phyloP scores from a whole-genome alignment of 2,888 invertebrate species.

The Nymphalis polychloros region DNA sequence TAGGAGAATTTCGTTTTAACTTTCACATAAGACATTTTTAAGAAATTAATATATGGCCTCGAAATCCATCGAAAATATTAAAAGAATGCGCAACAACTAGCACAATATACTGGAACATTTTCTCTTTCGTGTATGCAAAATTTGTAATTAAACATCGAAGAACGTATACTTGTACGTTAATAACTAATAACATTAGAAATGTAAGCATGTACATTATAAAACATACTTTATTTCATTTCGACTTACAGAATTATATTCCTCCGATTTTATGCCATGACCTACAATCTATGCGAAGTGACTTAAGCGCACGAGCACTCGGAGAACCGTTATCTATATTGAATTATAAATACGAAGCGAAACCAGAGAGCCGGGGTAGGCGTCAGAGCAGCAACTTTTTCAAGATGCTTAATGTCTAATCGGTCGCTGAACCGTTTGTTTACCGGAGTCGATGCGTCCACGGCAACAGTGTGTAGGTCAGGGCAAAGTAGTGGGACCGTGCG shows the following conservation, averaged over 20 bases:
- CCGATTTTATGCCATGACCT: conserved; percentile 63
- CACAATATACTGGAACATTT: conserved; percentile 54
- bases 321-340: conserved; percentile 76
- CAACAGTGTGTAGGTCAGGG: conserved; percentile 74
- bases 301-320: conserved; percentile 64
- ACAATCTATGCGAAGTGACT: conserved; percentile 59
- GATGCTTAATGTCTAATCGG: conserved; percentile 68
- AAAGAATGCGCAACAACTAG: conserved; percentile 51
- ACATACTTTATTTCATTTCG: neutral
- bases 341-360: conserved; percentile 67
- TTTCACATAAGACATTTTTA: conserved; percentile 66
- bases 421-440: conserved; percentile 81
- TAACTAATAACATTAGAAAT: neutral
- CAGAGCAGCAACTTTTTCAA: conserved; percentile 53
- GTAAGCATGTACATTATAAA: neutral
- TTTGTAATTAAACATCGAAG: conserved; percentile 27
- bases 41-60: conserved; percentile 62
- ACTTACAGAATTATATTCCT: conserved; percentile 32
- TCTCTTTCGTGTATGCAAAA: conserved; percentile 64
- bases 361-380: conserved; percentile 46
- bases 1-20: conserved; percentile 57
- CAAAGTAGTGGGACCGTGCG: conserved; percentile 59
- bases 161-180: neutral
- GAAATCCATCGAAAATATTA: conserved; percentile 71
- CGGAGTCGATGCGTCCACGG: conserved; percentile 63